Conservation (phyloP, 2,888 invertebrate genomes). For the Nemotelus nigrinus region DNA sequence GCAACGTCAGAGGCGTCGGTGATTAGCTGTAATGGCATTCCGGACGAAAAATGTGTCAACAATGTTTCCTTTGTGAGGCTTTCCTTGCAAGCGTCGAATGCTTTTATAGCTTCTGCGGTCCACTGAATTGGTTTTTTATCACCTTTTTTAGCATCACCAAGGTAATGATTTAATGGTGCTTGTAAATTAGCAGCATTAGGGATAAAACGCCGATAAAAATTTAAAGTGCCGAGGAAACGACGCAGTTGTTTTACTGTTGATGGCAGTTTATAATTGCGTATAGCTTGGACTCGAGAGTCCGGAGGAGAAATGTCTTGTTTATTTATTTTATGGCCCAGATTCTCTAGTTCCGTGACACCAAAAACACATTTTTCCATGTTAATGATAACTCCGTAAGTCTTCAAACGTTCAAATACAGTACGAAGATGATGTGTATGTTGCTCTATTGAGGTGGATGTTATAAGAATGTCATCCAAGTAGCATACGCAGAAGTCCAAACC, state of each 20-base stretch:
- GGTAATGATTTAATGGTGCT: too few species aligned
- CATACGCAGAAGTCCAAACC: conserved; percentile 43
- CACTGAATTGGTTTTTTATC: not conserved
- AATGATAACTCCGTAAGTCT: conserved; percentile 27
- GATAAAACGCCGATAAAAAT: conserved; percentile 42
- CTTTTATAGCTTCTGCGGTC: not conserved
- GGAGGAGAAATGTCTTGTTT: conserved; percentile 49
- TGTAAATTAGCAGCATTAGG: conserved; percentile 45
- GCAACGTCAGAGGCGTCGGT: not conserved
- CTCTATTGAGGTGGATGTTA: conserved; percentile 48
- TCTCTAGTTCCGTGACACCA: conserved; percentile 47
- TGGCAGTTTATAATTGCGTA: conserved; percentile 47
- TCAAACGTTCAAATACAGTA: not conserved
- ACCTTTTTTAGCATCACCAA: not conserved
- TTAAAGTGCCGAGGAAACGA: conserved; percentile 44
- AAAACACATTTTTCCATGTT: conserved; percentile 53
- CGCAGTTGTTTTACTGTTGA: conserved; percentile 47
- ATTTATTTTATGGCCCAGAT: conserved; percentile 51
- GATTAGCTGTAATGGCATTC: too few species aligned
- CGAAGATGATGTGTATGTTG: conserved; percentile 51
- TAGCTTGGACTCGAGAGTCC: conserved; percentile 50
- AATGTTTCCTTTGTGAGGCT: not conserved
- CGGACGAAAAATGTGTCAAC: too few species aligned
- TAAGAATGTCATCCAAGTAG: not conserved
- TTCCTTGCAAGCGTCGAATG: not conserved